Base-by-base conservation (phyloP, 2,888 invertebrate genomes). In the Furcula furcula region DNA sequence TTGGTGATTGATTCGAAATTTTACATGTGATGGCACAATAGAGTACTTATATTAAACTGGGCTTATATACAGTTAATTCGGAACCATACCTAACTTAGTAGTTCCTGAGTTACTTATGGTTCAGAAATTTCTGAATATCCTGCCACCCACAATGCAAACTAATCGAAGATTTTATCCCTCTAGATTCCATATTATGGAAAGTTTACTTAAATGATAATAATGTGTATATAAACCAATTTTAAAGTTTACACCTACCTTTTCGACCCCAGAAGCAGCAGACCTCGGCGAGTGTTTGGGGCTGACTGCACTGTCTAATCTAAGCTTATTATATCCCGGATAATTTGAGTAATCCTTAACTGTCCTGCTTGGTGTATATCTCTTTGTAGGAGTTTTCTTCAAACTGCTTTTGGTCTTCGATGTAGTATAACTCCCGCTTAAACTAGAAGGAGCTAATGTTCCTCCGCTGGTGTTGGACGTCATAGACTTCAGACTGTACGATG, bases 281-380 rank as follows among this genome's bases (percentile, higher is more conserved):
- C 78, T 69, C 0, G 88, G 86, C 0, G 81, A 82, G 48, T 89
- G 89, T 33, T 89, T 89, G 1, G 89, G 89, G 43, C 89, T 89
- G 7, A 81, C 65, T 12, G 89, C 89, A 40, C 89, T 89, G 40
- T 89, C 89, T 42, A 89, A 46, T 32, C 89, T 77, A 45, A 89
- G 46, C 36, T 89, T 89, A 47, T 89, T 89, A 52, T 89, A 89
- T 1, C 89, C 88, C 7, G 76, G 78, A 43, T 75, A 79, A 47
- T 63, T 81, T 0, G 76, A 58, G 34, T 69, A 58, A 39, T 87
- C 86, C 39, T 82, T 86, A 10, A 59, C 60, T 0, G 68, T 51
- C 9, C 74, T 67, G 25, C 71, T 72, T 1, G 85, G 82, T 1
- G 79, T 74, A 41, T 84, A 87, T 38, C 77, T 77, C 52, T 87